phyloP scores from a whole-genome alignment of 2,888 invertebrate genomes.

The Endomychus coccineus region DNA sequence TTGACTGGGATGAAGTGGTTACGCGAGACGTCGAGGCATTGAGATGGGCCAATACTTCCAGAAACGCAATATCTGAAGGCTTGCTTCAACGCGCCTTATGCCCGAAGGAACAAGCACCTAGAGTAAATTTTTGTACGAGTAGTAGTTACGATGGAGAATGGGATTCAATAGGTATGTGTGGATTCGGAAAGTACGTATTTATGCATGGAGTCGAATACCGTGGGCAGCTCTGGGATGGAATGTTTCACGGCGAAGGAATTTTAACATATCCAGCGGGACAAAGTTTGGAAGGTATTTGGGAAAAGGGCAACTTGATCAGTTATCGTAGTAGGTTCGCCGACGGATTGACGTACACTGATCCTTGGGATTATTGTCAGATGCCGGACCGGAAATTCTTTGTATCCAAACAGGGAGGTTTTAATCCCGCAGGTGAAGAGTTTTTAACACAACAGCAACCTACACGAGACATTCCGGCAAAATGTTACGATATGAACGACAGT shows the following conservation, averaged over 20 bases:
- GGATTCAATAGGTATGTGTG: slow-evolving; percentile 55
- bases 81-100: too few species aligned
- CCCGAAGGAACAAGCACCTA: too few species aligned
- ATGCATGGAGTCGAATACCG: slow-evolving; percentile 55
- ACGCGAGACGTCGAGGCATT: too few species aligned
- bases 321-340: too few species aligned
- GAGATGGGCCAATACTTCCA: too few species aligned
- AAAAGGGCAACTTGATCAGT: slow-evolving; percentile 54
- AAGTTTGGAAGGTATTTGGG: slow-evolving; percentile 56
- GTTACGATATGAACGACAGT: slow-evolving; percentile 68
- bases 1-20: too few species aligned
- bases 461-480: slow-evolving; percentile 52
- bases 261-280: slow-evolving; percentile 56
- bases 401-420: slow-evolving; percentile 49
- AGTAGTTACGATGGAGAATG: slow-evolving; percentile 55
- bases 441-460: slow-evolving; percentile 54
- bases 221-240: slow-evolving; percentile 59
- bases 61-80: too few species aligned
- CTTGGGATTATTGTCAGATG: slow-evolving; percentile 60
- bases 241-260: slow-evolving; percentile 62
- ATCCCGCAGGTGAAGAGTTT: slow-evolving; percentile 57
- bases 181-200: slow-evolving; percentile 52
- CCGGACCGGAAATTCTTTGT: slow-evolving; percentile 54
- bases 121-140: slow-evolving; percentile 42
- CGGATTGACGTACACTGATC: too few species aligned